Base-by-base conservation (phyloP, 1,140 invertebrate species). In the Hydropsyche tenuis region DNA sequence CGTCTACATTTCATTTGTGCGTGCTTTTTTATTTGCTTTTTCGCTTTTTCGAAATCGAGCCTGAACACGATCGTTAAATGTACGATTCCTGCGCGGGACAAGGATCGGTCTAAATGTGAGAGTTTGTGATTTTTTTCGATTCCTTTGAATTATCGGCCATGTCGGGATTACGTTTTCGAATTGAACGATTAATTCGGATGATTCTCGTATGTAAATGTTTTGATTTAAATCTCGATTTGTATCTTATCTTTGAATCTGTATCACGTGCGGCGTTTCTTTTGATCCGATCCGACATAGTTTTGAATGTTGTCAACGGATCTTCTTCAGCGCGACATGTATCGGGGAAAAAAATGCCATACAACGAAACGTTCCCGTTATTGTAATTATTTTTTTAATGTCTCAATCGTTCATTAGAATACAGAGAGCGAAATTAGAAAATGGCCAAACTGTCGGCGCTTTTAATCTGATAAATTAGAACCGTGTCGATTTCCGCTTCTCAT, bases 221-320 rank as follows among this genome's bases (percentile, higher is more conserved):
- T 60, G 56, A 60, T 60, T 60, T 25, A n/a, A 60, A 60, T 60
- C 56, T 23, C 20, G 23, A 60, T 27, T 60, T 7, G 20, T 14
- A 1, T 18, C 56, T 60, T 60, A 60, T 60, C 56, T 12, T 23
- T 12, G 48, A 16, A 53, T 60, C 56, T 60, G 48, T 53, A 60
- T 60, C 56, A 7, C 12, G 12, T 23, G 56, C 56, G 56, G 56
- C 56, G 12, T 60, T 60, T 60, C 23, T 60, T 22, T 60, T 53
- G 56, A 25, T 60, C 22, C 12, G 9, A 25, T 25, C 22, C 22
- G 22, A 23, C 56, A 60, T 23, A 60, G 56, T 22, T 60, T 23
- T 37, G 30, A 27, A 60, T 22, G 56, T 60, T 60, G 56, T 60
- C 56, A 60, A 60, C 56, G 56, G 23, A 60, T 60, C 56, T 60